Evolutionary conservation across 1,140 invertebrate genomes (phyloP), one percentile per base, ranked within the genome.

Genomic region (Pollicipes pollicipes): DNA sequence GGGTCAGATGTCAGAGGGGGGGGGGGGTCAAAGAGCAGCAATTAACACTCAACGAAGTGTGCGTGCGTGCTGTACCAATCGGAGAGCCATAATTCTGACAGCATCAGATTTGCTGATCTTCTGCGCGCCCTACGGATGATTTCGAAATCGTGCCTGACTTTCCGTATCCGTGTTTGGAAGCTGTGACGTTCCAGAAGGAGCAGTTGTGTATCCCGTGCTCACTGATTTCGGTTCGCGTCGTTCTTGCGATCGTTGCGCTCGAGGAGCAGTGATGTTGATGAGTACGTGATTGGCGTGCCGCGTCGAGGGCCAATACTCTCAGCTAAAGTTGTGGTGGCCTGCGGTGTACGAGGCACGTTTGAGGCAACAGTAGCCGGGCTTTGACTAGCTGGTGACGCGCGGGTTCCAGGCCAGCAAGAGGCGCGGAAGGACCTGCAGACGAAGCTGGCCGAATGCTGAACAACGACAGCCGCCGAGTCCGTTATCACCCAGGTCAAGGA

Each of bases 191-290:
- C n/a, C n/a, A n/a, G n/a, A n/a, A n/a, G n/a, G n/a, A n/a, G n/a
- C n/a, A n/a, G n/a, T n/a, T n/a, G n/a, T n/a, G n/a, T n/a, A n/a
- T n/a, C n/a, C n/a, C n/a, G n/a, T n/a, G n/a, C n/a, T n/a, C n/a
- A n/a, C n/a, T 81, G 88, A 64, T 85, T 88, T 74, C 88, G 88
- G 74, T 91, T 94, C 77, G 88, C 93, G 76, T 87, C 90, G 75
- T 79, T 83, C 71, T 88, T 93, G 80, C 85, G 96, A 72, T 88
- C 88, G 78, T 93, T 97, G 78, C 88, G 90, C 82, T 89, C 92
- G 77, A 81, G 80, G 74, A 89, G 88, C 78, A 85, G 88, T 80
- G 83, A 82, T 78, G 89, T 97, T 78, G 86, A 88, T 70, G 93
- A 96, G 81, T 88, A 93, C 79, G 93, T 96, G 82, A 87, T 93